Evolutionary conservation across 1,140 invertebrate species (phyloP), one percentile per base, ranked within the genome.

Genomic region (Trichonephila clavata): DNA sequence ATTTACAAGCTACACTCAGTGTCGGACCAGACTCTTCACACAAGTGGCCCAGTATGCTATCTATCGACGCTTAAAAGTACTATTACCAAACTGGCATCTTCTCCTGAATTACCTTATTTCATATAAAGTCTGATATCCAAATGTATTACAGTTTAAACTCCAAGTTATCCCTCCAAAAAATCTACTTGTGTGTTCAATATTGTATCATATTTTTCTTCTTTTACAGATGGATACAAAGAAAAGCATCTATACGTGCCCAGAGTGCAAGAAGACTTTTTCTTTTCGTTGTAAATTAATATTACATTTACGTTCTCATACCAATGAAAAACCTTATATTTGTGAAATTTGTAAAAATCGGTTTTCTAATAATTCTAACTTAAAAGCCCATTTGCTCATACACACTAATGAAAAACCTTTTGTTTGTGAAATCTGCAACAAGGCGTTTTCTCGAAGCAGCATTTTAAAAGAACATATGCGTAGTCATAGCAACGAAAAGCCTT

Each of bases 241-340:
- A 14, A 89, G 61, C 39, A 21, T 24, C 2, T 65, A 39, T 71
- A 14, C 18, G n/a, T 89, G 86, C 21, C 18, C 50, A 39, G 20
- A 68, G 39, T 89, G 86, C 21, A 71, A 89, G 13, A 89, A 68
- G 61, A 43, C 24, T 39, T 65, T 89, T 24, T 8, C 61, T 60
- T 16, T 24, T 27, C 65, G 32, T 6, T 32, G 16, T 43, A 43
- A 39, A 10, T n/a, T 89, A n/a, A 65, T 21, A 13, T 43, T 18
- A 21, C 86, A 89, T 39, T 43, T 43, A 60, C n/a, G 32, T 68
- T 18, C 43, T 20, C 86, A 89, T 21, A 32, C 86, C n/a, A 59
- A 20, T 39, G 63, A 71, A 68, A 71, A 68, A 43, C 60, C 86
- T 0, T 89, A 5, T 43, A 14, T 20, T 39, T 89, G 86, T 68